These are phyloP conservation scores for Ctenopoma kingsleyae DNA, from an alignment of 2,797 vertebrate genomes.

Conservation along the genomic window DNA sequence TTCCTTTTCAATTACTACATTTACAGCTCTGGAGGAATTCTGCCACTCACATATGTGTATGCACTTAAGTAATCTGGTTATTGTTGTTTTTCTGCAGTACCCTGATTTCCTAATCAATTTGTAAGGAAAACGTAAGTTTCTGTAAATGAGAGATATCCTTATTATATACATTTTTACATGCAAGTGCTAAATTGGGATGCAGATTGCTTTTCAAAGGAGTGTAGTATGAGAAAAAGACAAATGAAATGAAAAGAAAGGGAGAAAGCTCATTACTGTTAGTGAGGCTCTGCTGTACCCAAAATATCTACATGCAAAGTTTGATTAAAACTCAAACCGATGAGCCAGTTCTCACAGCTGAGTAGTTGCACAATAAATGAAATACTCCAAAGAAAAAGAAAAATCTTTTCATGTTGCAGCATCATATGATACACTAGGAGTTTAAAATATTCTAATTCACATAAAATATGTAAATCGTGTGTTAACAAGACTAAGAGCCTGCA, in stretches of 20 bases:
- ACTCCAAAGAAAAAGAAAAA: background rate
- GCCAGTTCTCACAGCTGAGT: background rate
- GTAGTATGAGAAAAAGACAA: constrained; percentile 4
- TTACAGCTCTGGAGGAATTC: constrained; percentile 23
- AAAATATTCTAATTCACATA: too few species aligned
- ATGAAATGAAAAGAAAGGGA: background rate
- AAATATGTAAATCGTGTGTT: too few species aligned
- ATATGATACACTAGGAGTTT: too few species aligned
- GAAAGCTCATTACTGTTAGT: constrained; percentile 2
- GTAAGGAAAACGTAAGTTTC: background rate
- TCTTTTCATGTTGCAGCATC: background rate
- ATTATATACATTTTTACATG: constrained; percentile 12
- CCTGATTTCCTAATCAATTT: constrained; percentile 2
- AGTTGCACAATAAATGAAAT: background rate
- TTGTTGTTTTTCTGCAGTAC: constrained; percentile 15
- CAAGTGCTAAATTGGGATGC: constrained; percentile 20
- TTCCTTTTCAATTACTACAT: constrained; percentile 22
- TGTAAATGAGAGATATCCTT: constrained; percentile 8
- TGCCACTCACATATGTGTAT: constrained; percentile 27
- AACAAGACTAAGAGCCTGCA: background rate
- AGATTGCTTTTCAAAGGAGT: background rate
- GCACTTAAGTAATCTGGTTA: constrained; percentile 4
- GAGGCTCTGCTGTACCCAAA: background rate
- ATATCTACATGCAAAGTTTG: background rate
- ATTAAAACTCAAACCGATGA: background rate